Percentiles rank a stretch among this genome's conserved stretches.
Evolutionary conservation across 2,888 invertebrate genomes (phyloP).

Genomic region (Drosophila cyrtoloma): DNA sequence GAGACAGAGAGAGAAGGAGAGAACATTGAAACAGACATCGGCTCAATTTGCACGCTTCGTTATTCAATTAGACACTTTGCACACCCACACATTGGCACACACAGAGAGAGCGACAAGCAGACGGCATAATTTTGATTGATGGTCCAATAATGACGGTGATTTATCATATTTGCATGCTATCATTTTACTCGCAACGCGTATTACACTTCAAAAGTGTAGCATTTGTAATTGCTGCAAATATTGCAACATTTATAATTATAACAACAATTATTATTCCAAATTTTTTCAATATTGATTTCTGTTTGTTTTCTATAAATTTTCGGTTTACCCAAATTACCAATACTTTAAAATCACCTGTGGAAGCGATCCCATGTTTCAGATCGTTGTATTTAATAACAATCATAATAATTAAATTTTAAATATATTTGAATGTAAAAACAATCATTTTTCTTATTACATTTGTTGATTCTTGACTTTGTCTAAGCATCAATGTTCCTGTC

Average conservation of each 20-base stretch:
- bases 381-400: neutral
- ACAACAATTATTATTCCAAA: neutral
- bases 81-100: conserved; percentile 31
- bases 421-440: neutral
- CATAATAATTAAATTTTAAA: neutral
- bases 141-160: conserved; percentile 84
- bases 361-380: neutral
- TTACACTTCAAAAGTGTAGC: conserved; percentile 47
- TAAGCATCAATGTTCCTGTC: neutral
- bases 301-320: neutral
- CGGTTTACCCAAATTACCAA: neutral
- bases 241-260: conserved; percentile 2
- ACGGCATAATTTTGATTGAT: conserved; percentile 84
- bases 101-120: conserved; percentile 26
- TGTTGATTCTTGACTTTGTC: neutral
- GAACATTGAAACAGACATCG: conserved; percentile 35
- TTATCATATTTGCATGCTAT: conserved; percentile 84
- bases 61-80: conserved; percentile 83
- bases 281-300: no score
- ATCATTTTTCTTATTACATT: neutral
- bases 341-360: neutral
- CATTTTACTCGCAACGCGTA: conserved; percentile 28
- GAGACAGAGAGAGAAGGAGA: neutral
- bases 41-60: conserved; percentile 80
- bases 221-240: conserved; percentile 16